Conservation (phyloP, 2,113 vertebrate species). For the Nipponia nippon region DNA sequence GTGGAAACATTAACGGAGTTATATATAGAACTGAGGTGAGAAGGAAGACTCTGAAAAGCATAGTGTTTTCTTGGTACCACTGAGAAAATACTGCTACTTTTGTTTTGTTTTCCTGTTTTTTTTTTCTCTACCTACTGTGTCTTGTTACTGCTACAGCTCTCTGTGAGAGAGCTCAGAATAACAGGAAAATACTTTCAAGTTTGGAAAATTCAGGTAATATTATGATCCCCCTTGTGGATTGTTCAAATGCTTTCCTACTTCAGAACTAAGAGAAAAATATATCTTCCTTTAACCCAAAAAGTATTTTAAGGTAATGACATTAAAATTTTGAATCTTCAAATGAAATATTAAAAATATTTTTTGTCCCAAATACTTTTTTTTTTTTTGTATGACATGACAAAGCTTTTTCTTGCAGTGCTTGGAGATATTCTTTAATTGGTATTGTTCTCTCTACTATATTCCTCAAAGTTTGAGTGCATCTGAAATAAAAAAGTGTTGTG, state of each 20-base stretch:
- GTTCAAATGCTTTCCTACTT: not conserved
- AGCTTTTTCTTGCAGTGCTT: not conserved
- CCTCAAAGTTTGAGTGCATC: not conserved
- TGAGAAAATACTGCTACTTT: not conserved
- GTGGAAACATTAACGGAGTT: not conserved
- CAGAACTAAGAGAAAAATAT: not conserved
- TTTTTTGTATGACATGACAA: not conserved
- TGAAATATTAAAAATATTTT: not conserved
- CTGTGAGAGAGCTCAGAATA: not conserved
- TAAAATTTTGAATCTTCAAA: not conserved
- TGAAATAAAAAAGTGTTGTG: not conserved
- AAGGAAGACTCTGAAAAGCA: not conserved
- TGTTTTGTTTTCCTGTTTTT: not conserved
- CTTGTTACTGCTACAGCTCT: not conserved
- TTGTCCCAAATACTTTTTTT: not conserved
- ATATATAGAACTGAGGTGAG: accelerated
- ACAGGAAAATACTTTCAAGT: not conserved
- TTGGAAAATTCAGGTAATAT: not conserved
- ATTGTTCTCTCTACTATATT: not conserved
- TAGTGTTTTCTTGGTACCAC: not conserved
- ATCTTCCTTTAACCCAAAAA: not conserved
- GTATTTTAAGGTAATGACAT: not conserved
- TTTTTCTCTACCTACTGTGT: not conserved
- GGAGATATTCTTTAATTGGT: not conserved
- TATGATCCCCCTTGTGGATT: not conserved